A percentile compares a stretch with the other conserved stretches of the same genome.
Evolutionary conservation across 2,888 invertebrate species (phyloP).

Genomic region (Ectemnius cavifrons): DNA sequence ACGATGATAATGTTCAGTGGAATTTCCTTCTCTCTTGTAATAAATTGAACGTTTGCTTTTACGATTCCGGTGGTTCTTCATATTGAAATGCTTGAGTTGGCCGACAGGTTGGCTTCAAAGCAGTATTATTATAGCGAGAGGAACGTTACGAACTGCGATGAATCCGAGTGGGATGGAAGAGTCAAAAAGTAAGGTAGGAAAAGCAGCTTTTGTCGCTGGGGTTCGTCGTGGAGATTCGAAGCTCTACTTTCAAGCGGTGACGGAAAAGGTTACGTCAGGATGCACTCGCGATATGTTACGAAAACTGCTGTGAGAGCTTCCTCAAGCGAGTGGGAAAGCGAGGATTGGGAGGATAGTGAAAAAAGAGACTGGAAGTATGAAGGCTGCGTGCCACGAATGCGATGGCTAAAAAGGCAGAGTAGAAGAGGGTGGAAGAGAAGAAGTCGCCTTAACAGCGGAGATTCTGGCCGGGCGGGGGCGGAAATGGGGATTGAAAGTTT

Average conservation of each 20-base stretch:
- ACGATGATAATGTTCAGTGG: too few species aligned
- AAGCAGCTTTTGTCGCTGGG: constrained; percentile 58
- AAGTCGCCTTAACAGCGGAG: constrained; percentile 53
- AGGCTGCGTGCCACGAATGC: neutral
- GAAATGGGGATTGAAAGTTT: constrained; percentile 56
- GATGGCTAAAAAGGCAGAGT: constrained; percentile 5
- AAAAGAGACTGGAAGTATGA: constrained; percentile 16
- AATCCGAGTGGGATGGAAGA: neutral
- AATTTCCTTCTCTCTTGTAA: too few species aligned
- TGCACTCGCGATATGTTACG: constrained; percentile 54
- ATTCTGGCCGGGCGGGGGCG: constrained; percentile 25
- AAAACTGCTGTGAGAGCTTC: constrained; percentile 49
- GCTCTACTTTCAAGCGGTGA: constrained; percentile 62
- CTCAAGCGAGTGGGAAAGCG: constrained; percentile 43
- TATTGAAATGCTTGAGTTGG: constrained; percentile 40
- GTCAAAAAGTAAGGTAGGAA: constrained; percentile 12
- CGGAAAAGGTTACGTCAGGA: constrained; percentile 62
- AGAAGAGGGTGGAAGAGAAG: constrained; percentile 42
- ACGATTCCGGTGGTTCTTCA: too few species aligned
- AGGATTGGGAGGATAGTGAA: constrained; percentile 33
- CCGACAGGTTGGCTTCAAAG: constrained; percentile 1
- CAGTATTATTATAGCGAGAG: constrained; percentile 15
- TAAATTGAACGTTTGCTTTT: too few species aligned
- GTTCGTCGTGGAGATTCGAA: constrained; percentile 62
- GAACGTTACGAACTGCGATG: too few species aligned